Conservation (phyloP, 1,140 invertebrate genomes). For the Euwallacea similis region DNA sequence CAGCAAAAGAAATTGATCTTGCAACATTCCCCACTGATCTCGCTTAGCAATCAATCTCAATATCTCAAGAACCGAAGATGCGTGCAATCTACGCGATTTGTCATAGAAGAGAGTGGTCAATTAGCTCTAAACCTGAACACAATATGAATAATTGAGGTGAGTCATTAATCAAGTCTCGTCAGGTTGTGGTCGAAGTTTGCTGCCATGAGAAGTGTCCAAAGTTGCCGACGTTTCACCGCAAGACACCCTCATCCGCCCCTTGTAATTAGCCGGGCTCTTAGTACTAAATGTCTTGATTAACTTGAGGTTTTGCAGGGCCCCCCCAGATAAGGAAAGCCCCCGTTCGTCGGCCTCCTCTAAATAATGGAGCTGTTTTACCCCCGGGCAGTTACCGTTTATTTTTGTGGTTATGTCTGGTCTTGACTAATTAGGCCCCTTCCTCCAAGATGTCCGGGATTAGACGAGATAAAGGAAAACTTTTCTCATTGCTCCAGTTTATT, state of each 20-base stretch:
- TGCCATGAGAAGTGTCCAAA: constrained; percentile 21
- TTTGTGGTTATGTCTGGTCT: constrained; percentile 15
- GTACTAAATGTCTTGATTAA: constrained; percentile 35
- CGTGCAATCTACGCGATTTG: too few relatives aligned
- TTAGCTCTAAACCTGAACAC: neutral
- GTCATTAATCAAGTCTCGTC: constrained; percentile 20
- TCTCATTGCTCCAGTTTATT: too few relatives aligned
- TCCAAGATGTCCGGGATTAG: neutral
- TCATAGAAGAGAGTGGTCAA: too few relatives aligned
- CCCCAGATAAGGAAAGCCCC: constrained; percentile 16
- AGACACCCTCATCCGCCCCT: constrained; percentile 21
- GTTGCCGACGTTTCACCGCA: constrained; percentile 26
- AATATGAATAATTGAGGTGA: constrained; percentile 8
- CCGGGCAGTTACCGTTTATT: constrained; percentile 23
- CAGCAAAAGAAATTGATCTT: too few relatives aligned
- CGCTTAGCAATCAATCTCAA: too few relatives aligned
- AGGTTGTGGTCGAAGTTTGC: constrained; percentile 19
- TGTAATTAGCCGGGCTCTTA: constrained; percentile 32
- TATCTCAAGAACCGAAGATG: too few relatives aligned
- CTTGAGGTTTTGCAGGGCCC: constrained; percentile 28
- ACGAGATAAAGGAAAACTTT: neutral
- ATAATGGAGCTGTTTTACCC: constrained; percentile 27
- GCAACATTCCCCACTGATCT: too few relatives aligned
- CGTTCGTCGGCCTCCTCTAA: constrained; percentile 16
- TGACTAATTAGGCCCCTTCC: constrained; percentile 17